These are phyloP conservation scores for Spondyliosoma cantharus DNA, from an alignment of 2,797 vertebrate genomes.

Conservation along the genomic window DNA sequence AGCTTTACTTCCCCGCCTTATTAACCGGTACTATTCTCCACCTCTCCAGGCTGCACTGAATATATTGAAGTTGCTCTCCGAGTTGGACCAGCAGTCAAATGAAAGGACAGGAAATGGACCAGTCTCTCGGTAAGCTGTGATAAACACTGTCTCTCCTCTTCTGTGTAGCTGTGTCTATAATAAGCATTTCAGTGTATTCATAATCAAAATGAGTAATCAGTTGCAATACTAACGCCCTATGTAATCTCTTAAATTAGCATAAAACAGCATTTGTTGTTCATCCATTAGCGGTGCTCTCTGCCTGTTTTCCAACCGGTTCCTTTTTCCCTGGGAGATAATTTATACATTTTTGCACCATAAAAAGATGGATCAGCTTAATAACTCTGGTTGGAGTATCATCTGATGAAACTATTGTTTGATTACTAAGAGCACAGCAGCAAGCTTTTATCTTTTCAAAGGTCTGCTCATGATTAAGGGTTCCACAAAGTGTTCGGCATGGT, in stretches of 20 bases:
- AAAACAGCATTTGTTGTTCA: background rate
- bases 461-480: background rate
- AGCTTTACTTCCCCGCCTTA: background rate
- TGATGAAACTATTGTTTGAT: background rate
- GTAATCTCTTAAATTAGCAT: slow-evolving; percentile 16
- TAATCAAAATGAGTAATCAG: background rate
- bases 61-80: slow-evolving; percentile 97
- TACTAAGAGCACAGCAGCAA: background rate
- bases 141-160: background rate
- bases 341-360: background rate
- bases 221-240: background rate
- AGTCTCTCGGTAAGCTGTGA: slow-evolving; percentile 89
- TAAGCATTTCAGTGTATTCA: background rate
- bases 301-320: slow-evolving; percentile 1
- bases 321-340: slow-evolving; percentile 10
- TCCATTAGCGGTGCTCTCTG: background rate
- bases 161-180: background rate
- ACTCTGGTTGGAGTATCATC: too few species aligned
- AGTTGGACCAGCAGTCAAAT: slow-evolving; percentile 94
- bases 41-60: slow-evolving; percentile 93
- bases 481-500: background rate
- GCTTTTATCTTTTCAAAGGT: background rate
- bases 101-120: slow-evolving; percentile 97
- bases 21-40: slow-evolving; percentile 10
- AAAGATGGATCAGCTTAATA: background rate